phyloP scores from a whole-genome alignment of 2,113 vertebrate species.

The Sorex fumeus region DNA sequence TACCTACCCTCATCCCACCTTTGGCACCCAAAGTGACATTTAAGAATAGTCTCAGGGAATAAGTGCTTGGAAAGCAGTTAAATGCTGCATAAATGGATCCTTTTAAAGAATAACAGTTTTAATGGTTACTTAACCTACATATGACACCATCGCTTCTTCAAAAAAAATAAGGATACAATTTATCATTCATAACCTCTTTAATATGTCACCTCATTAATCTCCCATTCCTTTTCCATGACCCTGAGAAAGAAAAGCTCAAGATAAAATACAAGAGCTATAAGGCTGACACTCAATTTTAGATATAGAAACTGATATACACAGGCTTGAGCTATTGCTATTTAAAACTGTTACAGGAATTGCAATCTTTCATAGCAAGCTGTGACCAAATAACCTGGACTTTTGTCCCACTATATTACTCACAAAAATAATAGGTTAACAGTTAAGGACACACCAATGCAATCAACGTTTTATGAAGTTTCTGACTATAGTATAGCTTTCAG shows the following conservation, averaged over 20 bases:
- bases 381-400: constrained; percentile 35
- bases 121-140: constrained; percentile 83
- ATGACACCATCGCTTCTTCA: constrained; percentile 72
- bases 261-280: constrained; percentile 56
- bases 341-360: not conserved
- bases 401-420: constrained; percentile 39
- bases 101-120: constrained; percentile 69
- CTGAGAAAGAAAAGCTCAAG: constrained; percentile 30
- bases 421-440: constrained; percentile 51
- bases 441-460: constrained; percentile 41
- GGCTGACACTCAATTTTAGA: constrained; percentile 56
- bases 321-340: constrained; percentile 45
- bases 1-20: constrained; percentile 59
- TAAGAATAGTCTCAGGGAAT: constrained; percentile 64
- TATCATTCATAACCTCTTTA: constrained; percentile 78
- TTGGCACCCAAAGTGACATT: constrained; percentile 76
- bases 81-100: constrained; percentile 73
- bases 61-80: constrained; percentile 74
- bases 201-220: constrained; percentile 79
- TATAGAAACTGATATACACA: not conserved
- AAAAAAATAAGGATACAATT: constrained; percentile 71
- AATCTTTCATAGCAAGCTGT: constrained; percentile 60
- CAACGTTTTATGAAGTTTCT: constrained; percentile 59
- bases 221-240: constrained; percentile 56
- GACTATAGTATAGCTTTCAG: constrained; percentile 49